Evolutionary conservation across 2,797 vertebrate genomes (phyloP), one percentile per base, ranked within the genome.

Genomic region (Myotis myotis): DNA sequence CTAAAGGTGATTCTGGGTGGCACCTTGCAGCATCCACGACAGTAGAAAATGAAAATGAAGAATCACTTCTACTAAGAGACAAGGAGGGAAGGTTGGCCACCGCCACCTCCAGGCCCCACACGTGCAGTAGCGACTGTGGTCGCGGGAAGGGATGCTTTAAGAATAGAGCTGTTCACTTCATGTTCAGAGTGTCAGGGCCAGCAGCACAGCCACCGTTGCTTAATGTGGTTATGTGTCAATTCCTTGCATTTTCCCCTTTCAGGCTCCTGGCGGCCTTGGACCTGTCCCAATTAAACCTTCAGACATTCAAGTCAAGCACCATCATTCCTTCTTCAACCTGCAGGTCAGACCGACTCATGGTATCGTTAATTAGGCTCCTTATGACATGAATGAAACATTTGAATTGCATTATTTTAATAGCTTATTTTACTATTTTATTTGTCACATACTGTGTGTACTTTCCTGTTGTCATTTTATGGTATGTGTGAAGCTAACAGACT

Each of bases 191-290:
- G 13, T 25, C 7, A 25, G 8, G 36, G 51, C 86, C 55, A 4
- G n/a, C 80, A 82, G 25, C 80, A 23, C 25, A 57, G n/a, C 22
- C 8, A 4, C 57, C n/a, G 41, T 71, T 80, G 8, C 47, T 88
- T 57, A 38, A 4, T 51, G 10, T 47, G 30, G 80, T 51, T 28
- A 33, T 66, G 49, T 95, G 20, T 51, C 28, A 3, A 55, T 16
- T 36, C 22, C 64, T 57, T 57, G 25, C 57, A 44, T 89, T 85
- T 93, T 74, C 49, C 8, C 93, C 19, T 96, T 97, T 93, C 95
- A 98, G 98, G 97, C 97, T 95, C 97, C 98, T 75, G 97, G 96
- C 82, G 97, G 96, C 94, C 97, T 98, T 97, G 98, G 98, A 92
- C 92, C 57, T 6, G 97, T 98, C 95, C 98, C 98, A 78, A 28